Evolutionary conservation across 1,140 invertebrate genomes (phyloP), one percentile per base, ranked within the genome.

Genomic region (Holcopasites calliopsidis): DNA sequence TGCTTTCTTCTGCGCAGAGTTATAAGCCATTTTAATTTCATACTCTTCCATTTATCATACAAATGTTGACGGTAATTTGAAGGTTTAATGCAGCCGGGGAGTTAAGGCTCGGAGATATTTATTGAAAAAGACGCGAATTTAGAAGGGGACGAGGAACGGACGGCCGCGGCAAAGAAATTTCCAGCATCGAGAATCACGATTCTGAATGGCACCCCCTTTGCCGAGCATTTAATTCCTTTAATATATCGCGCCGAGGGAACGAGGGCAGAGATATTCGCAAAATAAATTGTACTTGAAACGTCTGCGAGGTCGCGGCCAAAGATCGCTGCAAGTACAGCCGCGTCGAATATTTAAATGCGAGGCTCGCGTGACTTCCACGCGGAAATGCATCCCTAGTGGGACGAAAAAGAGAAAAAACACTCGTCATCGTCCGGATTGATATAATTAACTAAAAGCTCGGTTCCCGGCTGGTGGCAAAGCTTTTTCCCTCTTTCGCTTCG

Each of bases 361-460:
- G 13, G 57, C 57, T 54, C 1, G 55, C 47, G 50, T 18, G 49
- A 50, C 31, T 71, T 71, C 58, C 74, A 33, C 66, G 38, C 68
- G 68, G 52, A 52, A 55, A 68, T 57, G 40, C 62, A 55, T 71
- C 49, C 40, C 74, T 44, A 10, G 42, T 44, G 44, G 35, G 60
- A n/a, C n/a, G n/a, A n/a, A n/a, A n/a, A n/a, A n/a, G n/a, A n/a
- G n/a, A 60, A 58, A 74, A 83, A 81, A 84, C 82, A 81, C 65
- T 82, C 73, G 68, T 81, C 81, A 54, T 31, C 35, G 65, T 42
- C 31, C 52, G 78, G 66, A 80, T 77, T 80, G 77, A 82, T 82
- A 80, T 84, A 82, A 84, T 84, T 84, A 84, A 84, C 80, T 84
- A 77, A 84, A 83, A 84, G 73, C 72, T 40, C 44, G 55, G 69